Base-by-base conservation (phyloP, 2,797 vertebrate genomes). In the Cynodonichthys magdalenae region DNA sequence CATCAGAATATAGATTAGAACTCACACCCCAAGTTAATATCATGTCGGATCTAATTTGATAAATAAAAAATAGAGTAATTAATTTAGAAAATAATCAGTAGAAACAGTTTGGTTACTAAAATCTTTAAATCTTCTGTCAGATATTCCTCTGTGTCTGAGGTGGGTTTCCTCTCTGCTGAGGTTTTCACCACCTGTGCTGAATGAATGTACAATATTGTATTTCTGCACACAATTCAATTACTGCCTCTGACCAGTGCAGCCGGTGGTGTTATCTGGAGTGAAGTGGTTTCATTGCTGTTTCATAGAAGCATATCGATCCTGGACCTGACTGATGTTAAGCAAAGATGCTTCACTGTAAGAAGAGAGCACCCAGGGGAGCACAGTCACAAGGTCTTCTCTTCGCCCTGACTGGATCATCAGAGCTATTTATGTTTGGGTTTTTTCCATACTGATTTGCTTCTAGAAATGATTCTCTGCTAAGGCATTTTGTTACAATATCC, bases 191-290 rank as follows among this genome's bases (percentile, higher is more conserved):
- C 41, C 59, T 41, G 11, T 75, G 82, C 78, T 80, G 84, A 89
- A 78, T 80, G 84, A 89, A 78, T 68, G 56, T 3, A 68, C 61
- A 62, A 24, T 82, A 89, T 87, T 75, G 82, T 73, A 81, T 83
- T 85, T 77, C 77, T 74, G 59, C 68, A 41, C 61, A 66, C 49
- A 84, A 77, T 80, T 80, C 66, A 84, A 82, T 82, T 65, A 77
- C 63, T 54, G 59, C 42, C 61, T 66, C 53, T 3, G 56, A 53
- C 68, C 53, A 73, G 56, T 62, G 82, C 54, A 71, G 59, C 61
- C 15, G 15, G 34, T 59, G 80, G 31, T 34, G 75, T 84, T 76
- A 83, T 79, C 66, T 64, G 59, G 61, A 83, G 66, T 59, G 74
- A 24, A 82, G 74, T 54, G 56, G 69, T 47, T 62, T 58, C 6